These are phyloP conservation scores for Myotis brandtii DNA, from an alignment of 2,113 vertebrate species.

Conservation along the genomic window DNA sequence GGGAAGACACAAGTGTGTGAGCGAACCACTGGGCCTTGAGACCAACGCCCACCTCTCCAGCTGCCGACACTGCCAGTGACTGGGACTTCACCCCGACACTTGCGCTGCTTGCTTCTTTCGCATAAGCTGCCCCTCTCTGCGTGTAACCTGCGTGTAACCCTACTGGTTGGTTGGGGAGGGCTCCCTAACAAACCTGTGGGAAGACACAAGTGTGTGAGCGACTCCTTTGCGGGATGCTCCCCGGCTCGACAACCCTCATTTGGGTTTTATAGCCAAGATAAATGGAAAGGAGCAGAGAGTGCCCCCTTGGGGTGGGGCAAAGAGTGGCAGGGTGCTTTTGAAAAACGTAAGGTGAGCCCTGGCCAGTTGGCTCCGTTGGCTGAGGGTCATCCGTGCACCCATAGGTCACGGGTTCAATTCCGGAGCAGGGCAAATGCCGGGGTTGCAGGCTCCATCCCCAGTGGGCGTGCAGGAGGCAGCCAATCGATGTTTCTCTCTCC, in stretches of 20 bases:
- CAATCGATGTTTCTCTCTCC: too few species aligned
- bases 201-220: background rate
- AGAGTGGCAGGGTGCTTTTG: background rate
- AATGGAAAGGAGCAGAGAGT: background rate
- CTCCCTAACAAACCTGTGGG: background rate
- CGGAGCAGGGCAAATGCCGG: too few species aligned
- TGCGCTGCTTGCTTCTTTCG: background rate
- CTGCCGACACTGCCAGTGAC: background rate
- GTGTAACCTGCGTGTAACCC: background rate
- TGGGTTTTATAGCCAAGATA: background rate
- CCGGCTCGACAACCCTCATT: background rate
- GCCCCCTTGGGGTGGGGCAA: background rate
- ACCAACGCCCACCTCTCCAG: background rate
- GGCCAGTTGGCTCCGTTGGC: too few species aligned
- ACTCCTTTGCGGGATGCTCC: background rate
- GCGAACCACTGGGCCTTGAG: background rate
- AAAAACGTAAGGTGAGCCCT: background rate
- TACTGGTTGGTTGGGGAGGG: background rate
- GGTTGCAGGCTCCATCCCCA: too few species aligned
- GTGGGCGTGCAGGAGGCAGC: too few species aligned
- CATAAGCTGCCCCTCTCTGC: background rate
- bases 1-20: background rate
- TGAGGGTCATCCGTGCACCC: too few species aligned
- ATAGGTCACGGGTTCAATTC: too few species aligned
- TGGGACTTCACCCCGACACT: background rate